These are phyloP conservation scores for Pogonomyrmex barbatus DNA, from an alignment of 1,140 invertebrate species.

Conservation along the genomic window DNA sequence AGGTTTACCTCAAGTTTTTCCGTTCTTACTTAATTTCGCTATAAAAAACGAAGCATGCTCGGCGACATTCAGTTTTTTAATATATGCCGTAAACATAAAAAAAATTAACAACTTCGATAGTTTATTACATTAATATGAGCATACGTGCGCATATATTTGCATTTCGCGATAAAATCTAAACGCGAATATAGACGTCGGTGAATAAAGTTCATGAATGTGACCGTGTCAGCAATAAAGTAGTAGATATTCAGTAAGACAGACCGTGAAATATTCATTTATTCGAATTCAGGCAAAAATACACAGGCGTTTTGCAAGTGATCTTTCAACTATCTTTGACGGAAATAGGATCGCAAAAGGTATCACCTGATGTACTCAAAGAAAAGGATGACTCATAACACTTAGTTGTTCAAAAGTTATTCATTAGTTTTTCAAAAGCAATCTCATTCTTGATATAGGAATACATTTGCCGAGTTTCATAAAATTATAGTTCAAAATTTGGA, in stretches of 20 bases:
- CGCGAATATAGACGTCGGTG: not conserved
- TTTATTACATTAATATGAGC: constrained; percentile 10
- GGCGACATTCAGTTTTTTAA: not conserved
- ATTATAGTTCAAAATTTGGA: not conserved
- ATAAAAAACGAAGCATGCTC: not conserved
- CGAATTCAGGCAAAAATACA: not conserved
- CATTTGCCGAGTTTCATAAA: not conserved
- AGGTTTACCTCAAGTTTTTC: not conserved
- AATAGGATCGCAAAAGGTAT: constrained; percentile 6
- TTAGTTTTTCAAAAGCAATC: not conserved
- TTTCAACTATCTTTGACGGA: not conserved
- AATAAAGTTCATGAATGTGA: constrained; percentile 17
- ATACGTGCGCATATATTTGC: not conserved
- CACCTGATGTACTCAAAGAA: not conserved
- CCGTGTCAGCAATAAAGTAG: constrained; percentile 8
- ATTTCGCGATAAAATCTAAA: constrained; percentile 13
- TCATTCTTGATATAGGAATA: not conserved
- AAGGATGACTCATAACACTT: not conserved
- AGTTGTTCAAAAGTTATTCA: not conserved
- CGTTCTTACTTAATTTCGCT: not conserved
- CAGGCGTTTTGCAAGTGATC: not conserved
- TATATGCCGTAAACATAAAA: not conserved
- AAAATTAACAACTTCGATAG: not conserved
- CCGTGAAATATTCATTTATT: not conserved
- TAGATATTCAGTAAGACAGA: not conserved